Evolutionary conservation across 2,113 vertebrate species (phyloP), one percentile per base, ranked within the genome.

Genomic region (Cinclus mexicanus): DNA sequence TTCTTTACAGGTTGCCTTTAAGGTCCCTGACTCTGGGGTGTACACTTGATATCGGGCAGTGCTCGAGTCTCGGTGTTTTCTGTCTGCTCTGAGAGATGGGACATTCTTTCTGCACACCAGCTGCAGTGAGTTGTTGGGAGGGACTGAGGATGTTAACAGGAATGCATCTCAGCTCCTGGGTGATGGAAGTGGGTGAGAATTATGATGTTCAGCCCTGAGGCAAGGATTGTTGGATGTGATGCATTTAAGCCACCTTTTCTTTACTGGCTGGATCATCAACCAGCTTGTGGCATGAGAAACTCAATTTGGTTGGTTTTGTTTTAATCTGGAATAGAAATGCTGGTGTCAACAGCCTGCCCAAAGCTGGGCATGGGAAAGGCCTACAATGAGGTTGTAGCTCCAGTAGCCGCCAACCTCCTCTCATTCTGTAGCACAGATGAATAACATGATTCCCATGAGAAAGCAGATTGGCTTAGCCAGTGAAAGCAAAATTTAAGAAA

Each of bases 11-110:
- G 90, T 93, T 92, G 85, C 90, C 88, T 94, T 98, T 97, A 97
- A 97, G 97, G 93, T 97, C 92, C 96, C 97, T 93, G 96, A 97
- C 95, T 94, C 70, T 67, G 94, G 90, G 94, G 89, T 71, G 63
- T 87, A 93, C 69, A 57, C 90, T 93, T 69, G 87, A 29, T 64
- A 79, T 89, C 63, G 91, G 92, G 91, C 88, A 83, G 89, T 91
- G 93, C 50, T 93, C 84, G 41, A 87, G 85, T 80, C 55, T 46
- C 52, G 64, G 46, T 67, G 61, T 94, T 94, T 96, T 74, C 52
- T 83, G 74, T 93, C 87, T 91, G 64, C 88, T 92, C 46, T 61
- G 87, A 94, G 85, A 89, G 61, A 93, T 47, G 77, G 64, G 61
- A 83, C 74, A 76, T 76, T 76, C 87, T 59, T 89, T 81, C 93